Base-by-base conservation (phyloP, 2,888 invertebrate species). In the Ecliptopera silaceata region DNA sequence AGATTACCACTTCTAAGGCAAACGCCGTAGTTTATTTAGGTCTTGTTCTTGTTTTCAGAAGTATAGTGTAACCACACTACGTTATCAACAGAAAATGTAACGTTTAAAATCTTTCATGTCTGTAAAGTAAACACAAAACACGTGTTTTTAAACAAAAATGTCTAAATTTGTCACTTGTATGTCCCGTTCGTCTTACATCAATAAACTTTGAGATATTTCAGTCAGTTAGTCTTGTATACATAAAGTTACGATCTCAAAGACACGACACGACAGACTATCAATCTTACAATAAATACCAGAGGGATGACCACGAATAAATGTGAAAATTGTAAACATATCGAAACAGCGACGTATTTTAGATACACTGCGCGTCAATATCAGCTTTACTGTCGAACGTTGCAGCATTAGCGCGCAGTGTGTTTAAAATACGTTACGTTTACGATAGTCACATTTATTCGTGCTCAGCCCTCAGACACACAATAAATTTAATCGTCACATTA, bases 261-360 rank as follows among this genome's bases (percentile, higher is more conserved):
- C 86, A 88, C 88, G 88, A 82, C 85, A 86, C 84, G 84, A 88
- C 86, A 81, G 76, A 69, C 81, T 78, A 88, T 90, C 84, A 88
- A 89, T 89, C 88, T 88, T 82, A 79, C 80, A 84, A 86, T 86
- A 88, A 88, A 88, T 88, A 86, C 86, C 84, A 79, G 78, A 68
- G n/a, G n/a, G n/a, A n/a, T n/a, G n/a, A n/a, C n/a, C n/a, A n/a
- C n/a, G n/a, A n/a, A n/a, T n/a, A n/a, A n/a, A n/a, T n/a, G n/a
- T n/a, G n/a, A n/a, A n/a, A n/a, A n/a, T n/a, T n/a, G n/a, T n/a
- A n/a, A n/a, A n/a, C n/a, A n/a, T n/a, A n/a, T n/a, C n/a, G n/a
- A n/a, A n/a, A n/a, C n/a, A n/a, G n/a, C n/a, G n/a, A n/a, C n/a
- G n/a, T n/a, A n/a, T n/a, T n/a, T n/a, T n/a, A n/a, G n/a, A n/a